A percentile compares a stretch with the other conserved stretches of the same genome.
Conservation (phyloP, 2,797 vertebrate species). For the Hipposideros larvatus region DNA sequence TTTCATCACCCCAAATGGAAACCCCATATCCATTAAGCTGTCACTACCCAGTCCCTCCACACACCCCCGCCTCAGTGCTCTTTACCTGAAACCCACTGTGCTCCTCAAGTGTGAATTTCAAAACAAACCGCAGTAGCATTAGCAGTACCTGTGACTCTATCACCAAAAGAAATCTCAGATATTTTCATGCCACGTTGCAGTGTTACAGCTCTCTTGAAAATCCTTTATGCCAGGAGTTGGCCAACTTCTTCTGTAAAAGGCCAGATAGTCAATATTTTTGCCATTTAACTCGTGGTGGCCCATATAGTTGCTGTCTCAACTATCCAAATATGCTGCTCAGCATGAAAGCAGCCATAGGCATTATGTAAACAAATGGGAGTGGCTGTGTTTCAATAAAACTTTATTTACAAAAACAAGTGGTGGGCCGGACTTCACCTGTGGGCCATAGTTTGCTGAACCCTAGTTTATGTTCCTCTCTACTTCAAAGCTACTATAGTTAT, state of each 20-base stretch:
- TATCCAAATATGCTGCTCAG: neutral
- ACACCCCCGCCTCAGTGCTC: neutral
- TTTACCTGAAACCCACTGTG: neutral
- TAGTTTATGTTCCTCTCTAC: neutral
- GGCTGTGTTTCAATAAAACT: constrained; percentile 11
- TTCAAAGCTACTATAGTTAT: neutral
- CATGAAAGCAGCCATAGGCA: neutral
- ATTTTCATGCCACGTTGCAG: neutral
- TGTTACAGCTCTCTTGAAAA: neutral
- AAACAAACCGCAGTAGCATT: neutral
- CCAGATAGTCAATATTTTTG: neutral
- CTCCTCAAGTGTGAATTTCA: neutral
- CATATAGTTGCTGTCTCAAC: neutral
- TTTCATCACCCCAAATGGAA: neutral
- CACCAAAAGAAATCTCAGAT: neutral
- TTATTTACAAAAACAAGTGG: constrained; percentile 26
- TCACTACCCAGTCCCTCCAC: neutral
- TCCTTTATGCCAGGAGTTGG: neutral
- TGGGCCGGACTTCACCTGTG: neutral
- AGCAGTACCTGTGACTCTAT: neutral
- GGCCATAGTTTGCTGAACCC: neutral
- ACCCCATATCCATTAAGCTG: neutral
- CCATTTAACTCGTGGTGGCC: neutral
- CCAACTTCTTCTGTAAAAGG: neutral
- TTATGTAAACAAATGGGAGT: neutral